Evolutionary conservation across 2,797 vertebrate species (phyloP).

Genomic region (Semotilus atromaculatus): DNA sequence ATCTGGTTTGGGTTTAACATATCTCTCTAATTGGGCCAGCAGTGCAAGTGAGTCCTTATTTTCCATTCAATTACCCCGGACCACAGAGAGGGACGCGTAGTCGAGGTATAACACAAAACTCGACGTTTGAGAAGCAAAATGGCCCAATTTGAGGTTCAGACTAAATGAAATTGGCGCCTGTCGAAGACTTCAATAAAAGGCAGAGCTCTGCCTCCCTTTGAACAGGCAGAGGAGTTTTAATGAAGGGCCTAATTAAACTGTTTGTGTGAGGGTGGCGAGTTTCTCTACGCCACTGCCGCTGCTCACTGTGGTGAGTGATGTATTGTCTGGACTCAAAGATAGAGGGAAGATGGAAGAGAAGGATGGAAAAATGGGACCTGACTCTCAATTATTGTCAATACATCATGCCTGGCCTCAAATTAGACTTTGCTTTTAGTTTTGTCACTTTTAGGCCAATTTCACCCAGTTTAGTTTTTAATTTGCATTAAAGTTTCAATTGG

Average conservation of each 20-base stretch:
- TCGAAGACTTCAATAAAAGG: conserved; percentile 76
- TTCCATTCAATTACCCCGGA: conserved; percentile 82
- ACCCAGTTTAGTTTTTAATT: neutral
- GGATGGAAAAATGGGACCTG: conserved; percentile 51
- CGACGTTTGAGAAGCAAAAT: conserved; percentile 73
- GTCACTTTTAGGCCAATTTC: conserved; percentile 34
- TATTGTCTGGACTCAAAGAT: conserved; percentile 56
- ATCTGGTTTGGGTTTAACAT: conserved; percentile 75
- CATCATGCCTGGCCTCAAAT: conserved; percentile 21
- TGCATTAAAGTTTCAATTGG: neutral
- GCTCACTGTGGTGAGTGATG: conserved; percentile 54
- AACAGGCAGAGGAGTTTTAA: conserved; percentile 74
- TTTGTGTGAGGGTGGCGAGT: conserved; percentile 60
- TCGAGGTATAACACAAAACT: conserved; percentile 61
- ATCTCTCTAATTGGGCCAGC: conserved; percentile 78
- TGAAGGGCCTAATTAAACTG: conserved; percentile 74
- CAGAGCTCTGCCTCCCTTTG: conserved; percentile 69
- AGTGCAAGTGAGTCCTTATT: conserved; percentile 80
- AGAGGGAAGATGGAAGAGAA: conserved; percentile 39
- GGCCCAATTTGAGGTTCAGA: conserved; percentile 81
- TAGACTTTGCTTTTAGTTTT: conserved; percentile 18
- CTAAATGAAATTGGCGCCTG: conserved; percentile 83
- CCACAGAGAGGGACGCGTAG: conserved; percentile 73
- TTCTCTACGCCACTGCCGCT: conserved; percentile 53
- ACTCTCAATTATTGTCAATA: conserved; percentile 30